Evolutionary conservation across 2,113 vertebrate genomes (phyloP).

Genomic region (Empidonax traillii): DNA sequence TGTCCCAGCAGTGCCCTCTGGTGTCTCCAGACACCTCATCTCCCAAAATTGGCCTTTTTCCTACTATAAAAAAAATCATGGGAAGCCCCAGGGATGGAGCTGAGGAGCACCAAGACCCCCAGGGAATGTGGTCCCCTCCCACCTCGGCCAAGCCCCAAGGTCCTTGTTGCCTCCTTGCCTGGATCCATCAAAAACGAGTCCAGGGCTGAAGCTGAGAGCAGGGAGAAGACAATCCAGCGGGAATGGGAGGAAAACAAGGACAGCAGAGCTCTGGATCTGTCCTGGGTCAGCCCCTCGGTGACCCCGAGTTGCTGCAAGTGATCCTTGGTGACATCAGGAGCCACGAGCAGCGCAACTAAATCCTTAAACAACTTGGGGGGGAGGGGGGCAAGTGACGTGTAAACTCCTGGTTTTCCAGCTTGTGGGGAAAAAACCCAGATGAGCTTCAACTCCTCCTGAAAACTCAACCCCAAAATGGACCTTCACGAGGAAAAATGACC

Average conservation of each 20-base stretch:
- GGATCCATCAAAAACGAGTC: background rate
- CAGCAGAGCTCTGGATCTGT: background rate
- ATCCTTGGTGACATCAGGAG: rapidly evolving
- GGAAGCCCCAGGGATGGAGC: background rate
- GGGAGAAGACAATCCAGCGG: background rate
- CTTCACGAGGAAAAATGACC: background rate
- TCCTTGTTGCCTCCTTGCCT: background rate
- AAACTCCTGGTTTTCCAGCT: background rate
- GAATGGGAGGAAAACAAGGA: background rate
- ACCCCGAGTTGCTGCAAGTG: rapidly evolving
- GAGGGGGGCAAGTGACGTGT: background rate
- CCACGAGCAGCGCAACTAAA: background rate
- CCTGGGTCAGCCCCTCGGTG: background rate
- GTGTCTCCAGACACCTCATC: background rate
- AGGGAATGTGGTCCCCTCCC: rapidly evolving
- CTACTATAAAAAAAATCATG: rapidly evolving
- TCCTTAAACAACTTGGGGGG: background rate
- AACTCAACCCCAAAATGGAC: background rate
- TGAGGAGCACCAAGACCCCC: background rate
- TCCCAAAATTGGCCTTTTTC: background rate
- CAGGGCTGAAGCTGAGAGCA: background rate
- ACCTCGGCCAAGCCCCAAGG: background rate
- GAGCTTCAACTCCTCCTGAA: background rate
- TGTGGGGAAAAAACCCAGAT: rapidly evolving
- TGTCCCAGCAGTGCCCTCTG: background rate